These are phyloP conservation scores for Idaea aversata DNA, from an alignment of 2,888 invertebrate genomes.

Conservation along the genomic window DNA sequence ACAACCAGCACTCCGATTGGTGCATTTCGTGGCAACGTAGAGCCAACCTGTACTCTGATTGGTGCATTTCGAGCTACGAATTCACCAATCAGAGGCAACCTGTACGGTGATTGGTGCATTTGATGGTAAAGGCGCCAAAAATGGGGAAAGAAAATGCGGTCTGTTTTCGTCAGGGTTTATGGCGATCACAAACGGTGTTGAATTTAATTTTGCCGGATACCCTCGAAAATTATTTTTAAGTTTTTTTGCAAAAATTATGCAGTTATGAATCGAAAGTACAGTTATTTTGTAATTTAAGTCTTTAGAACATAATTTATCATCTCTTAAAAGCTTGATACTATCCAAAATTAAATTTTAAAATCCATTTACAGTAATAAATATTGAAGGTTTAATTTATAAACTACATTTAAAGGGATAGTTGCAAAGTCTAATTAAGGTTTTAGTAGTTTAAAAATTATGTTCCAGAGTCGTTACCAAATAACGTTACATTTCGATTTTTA, in stretches of 20 bases:
- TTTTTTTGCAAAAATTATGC: no score
- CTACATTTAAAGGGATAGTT: not conserved
- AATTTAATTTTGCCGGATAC: not conserved
- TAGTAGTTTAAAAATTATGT: no score
- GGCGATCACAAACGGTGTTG: not conserved
- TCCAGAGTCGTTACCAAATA: no score
- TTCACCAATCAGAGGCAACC: not conserved
- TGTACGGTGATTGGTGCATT: no score
- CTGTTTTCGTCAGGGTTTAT: constrained; percentile 3
- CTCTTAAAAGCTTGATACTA: not conserved
- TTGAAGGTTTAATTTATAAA: not conserved
- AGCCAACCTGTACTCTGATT: not conserved
- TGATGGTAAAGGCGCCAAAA: no score
- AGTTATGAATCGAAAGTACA: no score
- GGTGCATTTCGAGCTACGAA: not conserved
- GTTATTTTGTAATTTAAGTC: not conserved
- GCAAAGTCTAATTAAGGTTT: no score
- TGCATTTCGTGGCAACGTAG: no score
- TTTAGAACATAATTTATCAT: not conserved
- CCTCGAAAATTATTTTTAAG: no score
- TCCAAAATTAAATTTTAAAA: no score
- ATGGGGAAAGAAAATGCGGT: not conserved
- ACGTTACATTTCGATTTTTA: no score
- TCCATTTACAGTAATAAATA: not conserved
- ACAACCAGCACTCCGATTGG: not conserved